Base-by-base conservation (phyloP, 2,797 vertebrate genomes). In the Tapera naevia region DNA sequence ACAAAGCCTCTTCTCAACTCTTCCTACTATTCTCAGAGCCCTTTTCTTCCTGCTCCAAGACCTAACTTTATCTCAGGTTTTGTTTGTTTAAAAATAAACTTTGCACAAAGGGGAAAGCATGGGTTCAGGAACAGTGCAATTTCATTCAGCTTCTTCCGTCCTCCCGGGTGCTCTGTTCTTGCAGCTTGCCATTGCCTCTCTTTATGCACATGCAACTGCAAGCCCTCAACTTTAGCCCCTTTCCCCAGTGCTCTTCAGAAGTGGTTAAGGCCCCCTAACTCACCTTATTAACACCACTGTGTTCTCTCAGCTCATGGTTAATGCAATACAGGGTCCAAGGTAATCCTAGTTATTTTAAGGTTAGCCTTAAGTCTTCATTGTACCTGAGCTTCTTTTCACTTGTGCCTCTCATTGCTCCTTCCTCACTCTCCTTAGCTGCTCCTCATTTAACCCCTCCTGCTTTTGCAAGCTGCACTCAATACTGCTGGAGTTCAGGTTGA, bases 31-130 rank as follows among this genome's bases (percentile, higher is more conserved):
- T 94, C 87, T 76, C 17, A 80, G 71, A 82, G 56, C 76, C 35
- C 14, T 30, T 48, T 3, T 41, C 18, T 82, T 66, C 79, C 64
- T 74, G 32, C 72, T 85, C 61, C 41, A n/a, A 1, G 17, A 89
- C 41, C 45, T 74, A 70, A 53, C 67, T 85, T 85, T 78, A 66
- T 80, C 58, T 75, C 70, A 78, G 25, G 6, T 54, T 96, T 89
- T 82, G 35, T 78, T 86, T 80, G 41, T 78, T 91, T 80, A 81
- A 95, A 95, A 94, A 73, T 33, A 85, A 93, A n/a, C 74, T 91
- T 73, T 87, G 46, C 56, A 76, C 69, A 71, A 45, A 82, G 37
- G 27, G 65, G 17, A 80, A 88, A 84, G 66, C 30, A 69, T n/a
- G n/a, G n/a, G n/a, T n/a, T n/a, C 70, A 66, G 62, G 70, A 96